Conservation (phyloP, 2,888 invertebrate genomes). For the Calephelis perditalis region DNA sequence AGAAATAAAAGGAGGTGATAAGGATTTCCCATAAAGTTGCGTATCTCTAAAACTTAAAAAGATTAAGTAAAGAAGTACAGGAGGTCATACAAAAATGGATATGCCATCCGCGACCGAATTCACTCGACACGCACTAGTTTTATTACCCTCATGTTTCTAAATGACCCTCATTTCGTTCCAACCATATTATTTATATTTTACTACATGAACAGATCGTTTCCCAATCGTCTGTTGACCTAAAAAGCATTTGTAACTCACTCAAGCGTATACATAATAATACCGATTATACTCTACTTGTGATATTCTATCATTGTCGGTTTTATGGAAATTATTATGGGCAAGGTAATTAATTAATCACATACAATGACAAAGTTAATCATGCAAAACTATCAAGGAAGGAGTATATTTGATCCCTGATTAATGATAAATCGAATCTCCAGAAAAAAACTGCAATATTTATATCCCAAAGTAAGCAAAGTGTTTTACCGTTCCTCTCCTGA, state of each 20-base stretch:
- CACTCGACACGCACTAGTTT: slow-evolving; percentile 74
- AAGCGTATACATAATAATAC: slow-evolving; percentile 66
- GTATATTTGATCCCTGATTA: no score
- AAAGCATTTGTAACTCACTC: slow-evolving; percentile 68
- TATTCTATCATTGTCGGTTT: slow-evolving; percentile 31
- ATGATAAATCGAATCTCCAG: no score
- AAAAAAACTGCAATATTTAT: no score
- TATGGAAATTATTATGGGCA: neutral
- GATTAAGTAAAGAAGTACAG: slow-evolving; percentile 37
- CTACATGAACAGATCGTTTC: slow-evolving; percentile 73
- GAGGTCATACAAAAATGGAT: slow-evolving; percentile 48
- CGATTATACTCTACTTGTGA: slow-evolving; percentile 42
- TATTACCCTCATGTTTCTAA: slow-evolving; percentile 78
- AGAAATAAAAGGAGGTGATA: no score
- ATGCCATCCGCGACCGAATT: slow-evolving; percentile 59
- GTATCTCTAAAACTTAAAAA: slow-evolving; percentile 25
- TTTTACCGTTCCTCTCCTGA: no score
- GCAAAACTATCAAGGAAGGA: neutral
- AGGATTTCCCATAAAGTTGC: no score
- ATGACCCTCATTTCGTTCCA: slow-evolving; percentile 74
- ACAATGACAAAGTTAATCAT: slow-evolving; percentile 11
- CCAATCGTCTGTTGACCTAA: slow-evolving; percentile 73
- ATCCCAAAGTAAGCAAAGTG: neutral
- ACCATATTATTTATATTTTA: slow-evolving; percentile 77
- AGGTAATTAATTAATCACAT: slow-evolving; percentile 2